These are phyloP conservation scores for Nebria ingens DNA, from an alignment of 1,140 invertebrate species.

Conservation along the genomic window DNA sequence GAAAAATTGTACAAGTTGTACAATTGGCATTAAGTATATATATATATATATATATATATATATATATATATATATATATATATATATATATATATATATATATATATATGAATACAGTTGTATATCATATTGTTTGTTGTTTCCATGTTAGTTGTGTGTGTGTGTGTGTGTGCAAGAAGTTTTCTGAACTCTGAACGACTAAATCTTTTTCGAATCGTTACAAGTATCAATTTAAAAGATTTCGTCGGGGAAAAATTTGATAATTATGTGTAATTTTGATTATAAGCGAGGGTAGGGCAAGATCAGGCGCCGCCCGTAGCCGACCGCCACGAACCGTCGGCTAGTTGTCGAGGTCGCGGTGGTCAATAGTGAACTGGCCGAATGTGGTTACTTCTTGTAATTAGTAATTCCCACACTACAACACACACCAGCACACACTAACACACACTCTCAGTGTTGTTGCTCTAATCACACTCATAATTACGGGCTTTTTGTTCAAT, in stretches of 20 bases:
- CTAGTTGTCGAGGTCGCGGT: not conserved
- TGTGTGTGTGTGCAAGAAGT: too few relatives aligned
- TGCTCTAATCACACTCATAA: slow-evolving; percentile 8
- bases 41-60: too few relatives aligned
- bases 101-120: too few relatives aligned
- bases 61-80: too few relatives aligned
- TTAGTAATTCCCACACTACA: slow-evolving; percentile 10
- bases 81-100: too few relatives aligned
- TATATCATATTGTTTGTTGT: too few relatives aligned
- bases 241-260: slow-evolving; percentile 20
- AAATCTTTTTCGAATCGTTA: slow-evolving; percentile 9
- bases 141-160: too few relatives aligned
- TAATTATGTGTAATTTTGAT: slow-evolving; percentile 30
- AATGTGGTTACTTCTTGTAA: slow-evolving; percentile 7
- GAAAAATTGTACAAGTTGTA: too few relatives aligned
- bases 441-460: too few relatives aligned
- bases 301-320: slow-evolving; percentile 13
- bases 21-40: too few relatives aligned
- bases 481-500: slow-evolving; percentile 9
- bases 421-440: not conserved
- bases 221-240: slow-evolving; percentile 15
- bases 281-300: slow-evolving; percentile 25
- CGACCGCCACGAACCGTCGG: not conserved
- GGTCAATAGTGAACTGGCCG: not conserved
- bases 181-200: too few relatives aligned